phyloP scores from a whole-genome alignment of 2,113 vertebrate genomes.

The Plestiodon gilberti region DNA sequence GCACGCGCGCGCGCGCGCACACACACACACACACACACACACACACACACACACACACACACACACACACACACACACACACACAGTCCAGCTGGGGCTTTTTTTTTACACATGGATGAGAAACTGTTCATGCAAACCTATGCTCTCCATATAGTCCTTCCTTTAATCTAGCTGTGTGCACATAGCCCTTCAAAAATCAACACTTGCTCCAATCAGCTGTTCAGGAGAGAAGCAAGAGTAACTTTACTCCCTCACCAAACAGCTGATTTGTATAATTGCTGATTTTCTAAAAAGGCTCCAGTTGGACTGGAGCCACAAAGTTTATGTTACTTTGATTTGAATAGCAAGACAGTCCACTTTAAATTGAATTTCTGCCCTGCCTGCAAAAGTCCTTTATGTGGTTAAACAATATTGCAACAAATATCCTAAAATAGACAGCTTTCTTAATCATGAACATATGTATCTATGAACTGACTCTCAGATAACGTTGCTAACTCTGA shows the following conservation, averaged over 20 bases:
- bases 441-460: too few relatives aligned
- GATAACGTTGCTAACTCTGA: too few relatives aligned
- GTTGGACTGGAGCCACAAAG: neutral
- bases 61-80: too few relatives aligned
- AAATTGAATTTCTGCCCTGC: neutral
- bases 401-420: too few relatives aligned
- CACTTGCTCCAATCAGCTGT: neutral
- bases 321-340: neutral
- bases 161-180: neutral
- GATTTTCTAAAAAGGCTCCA: neutral
- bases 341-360: neutral
- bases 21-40: too few relatives aligned
- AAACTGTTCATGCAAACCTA: neutral
- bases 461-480: too few relatives aligned
- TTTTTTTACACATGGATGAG: neutral
- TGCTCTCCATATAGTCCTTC: neutral
- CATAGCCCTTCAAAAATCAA: too few relatives aligned
- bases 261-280: neutral
- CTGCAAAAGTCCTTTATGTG: too few relatives aligned
- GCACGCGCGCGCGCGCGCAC: too few relatives aligned
- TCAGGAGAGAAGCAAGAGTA: neutral
- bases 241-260: neutral
- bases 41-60: too few relatives aligned
- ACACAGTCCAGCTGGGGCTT: neutral
- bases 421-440: too few relatives aligned